Evolutionary conservation across 2,888 invertebrate species (phyloP), one percentile per base, ranked within the genome.

Genomic region (Pandemis heparana): DNA sequence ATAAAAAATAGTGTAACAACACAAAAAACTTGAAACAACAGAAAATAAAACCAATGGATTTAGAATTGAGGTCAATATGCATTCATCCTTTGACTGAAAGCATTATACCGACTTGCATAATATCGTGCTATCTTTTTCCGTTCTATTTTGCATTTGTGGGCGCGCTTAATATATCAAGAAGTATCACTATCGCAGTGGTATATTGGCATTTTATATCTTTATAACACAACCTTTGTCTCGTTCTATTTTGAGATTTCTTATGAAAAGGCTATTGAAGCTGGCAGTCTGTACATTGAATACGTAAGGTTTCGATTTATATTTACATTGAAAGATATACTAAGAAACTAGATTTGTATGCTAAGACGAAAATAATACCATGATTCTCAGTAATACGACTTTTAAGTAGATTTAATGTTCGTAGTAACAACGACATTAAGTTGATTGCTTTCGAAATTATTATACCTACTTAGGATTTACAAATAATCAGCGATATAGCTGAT

Each of bases 141-240:
- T 81, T 83, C 77, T 77, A 72, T 83, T 85, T 83, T 83, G 78
- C 79, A 81, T 84, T 82, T 80, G 78, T 75, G 75, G 70, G 75
- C 75, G 78, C 78, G 77, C 60, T 75, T 68, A 79, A 63, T 76
- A 62, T 76, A 66, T 73, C 74, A 76, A 71, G 77, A 75, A 7
- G 77, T 76, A 75, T 48, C 41, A 9, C 61, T 71, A 61, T 65
- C 41, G 5, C 62, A 18, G 7, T 12, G 18, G 18, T 18, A 23
- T 10, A 39, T 14, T 16, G 38, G 18, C 23, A 41, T 18, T 62
- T 43, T 62, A 62, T 62, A 43, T 16, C 18, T 43, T 10, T 53
- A 53, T 16, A 18, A 53, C 8, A 53, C 14, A 7, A 8, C 0
- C 51, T 16, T 16, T 8, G 8, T 7, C 9, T 53, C 16, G 8